Conservation (phyloP, 2,113 vertebrate genomes). For the Sinocyclocheilus grahami region DNA sequence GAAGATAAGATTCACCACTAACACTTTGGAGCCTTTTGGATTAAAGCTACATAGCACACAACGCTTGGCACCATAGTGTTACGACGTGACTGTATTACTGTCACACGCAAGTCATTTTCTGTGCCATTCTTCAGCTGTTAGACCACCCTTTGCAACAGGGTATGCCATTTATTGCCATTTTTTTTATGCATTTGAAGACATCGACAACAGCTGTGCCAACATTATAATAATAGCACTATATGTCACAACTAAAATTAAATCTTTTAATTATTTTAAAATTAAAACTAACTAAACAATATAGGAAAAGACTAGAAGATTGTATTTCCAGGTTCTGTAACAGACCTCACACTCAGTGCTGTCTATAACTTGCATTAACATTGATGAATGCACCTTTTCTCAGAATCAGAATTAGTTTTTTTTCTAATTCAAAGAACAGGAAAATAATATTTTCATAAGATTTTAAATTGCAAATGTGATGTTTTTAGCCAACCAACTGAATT, state of each 20-base stretch:
- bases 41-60: constrained; percentile 26
- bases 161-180: background rate
- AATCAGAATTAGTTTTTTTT: too few relatives aligned
- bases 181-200: constrained; percentile 7
- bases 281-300: constrained; percentile 1
- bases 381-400: background rate
- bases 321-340: background rate
- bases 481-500: constrained; percentile 37
- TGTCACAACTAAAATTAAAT: background rate
- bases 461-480: constrained; percentile 46
- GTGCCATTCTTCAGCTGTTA: background rate
- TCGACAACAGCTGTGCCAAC: constrained; percentile 26
- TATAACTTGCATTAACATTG: constrained; percentile 31
- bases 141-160: constrained; percentile 12
- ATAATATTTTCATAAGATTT: constrained; percentile 35
- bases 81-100: constrained; percentile 10
- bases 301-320: background rate
- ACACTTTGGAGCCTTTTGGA: background rate
- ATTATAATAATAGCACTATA: background rate
- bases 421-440: background rate
- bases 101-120: constrained; percentile 2
- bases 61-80: constrained; percentile 23
- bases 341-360: constrained; percentile 39
- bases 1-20: constrained; percentile 2
- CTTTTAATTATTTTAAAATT: background rate